Conservation (phyloP, 2,113 vertebrate genomes). For the Tragelaphus imberbis region DNA sequence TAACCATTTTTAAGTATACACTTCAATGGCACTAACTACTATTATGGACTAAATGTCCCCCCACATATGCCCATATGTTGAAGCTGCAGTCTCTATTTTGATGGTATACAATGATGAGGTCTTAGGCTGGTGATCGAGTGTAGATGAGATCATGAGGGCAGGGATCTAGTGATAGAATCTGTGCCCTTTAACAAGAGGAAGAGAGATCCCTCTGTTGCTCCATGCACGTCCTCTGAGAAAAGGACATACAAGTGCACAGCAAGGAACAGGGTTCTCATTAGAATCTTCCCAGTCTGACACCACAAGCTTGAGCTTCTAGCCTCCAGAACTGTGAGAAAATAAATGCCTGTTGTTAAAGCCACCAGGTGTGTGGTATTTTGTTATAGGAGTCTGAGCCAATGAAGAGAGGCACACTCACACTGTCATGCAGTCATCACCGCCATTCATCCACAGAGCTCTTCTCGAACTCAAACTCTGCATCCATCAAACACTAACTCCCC, state of each 20-base stretch:
- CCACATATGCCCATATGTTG: neutral
- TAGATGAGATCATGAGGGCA: too few species aligned
- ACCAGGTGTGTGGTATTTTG: rapidly evolving
- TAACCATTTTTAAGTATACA: neutral
- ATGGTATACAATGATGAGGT: neutral
- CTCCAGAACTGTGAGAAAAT: neutral
- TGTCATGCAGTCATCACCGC: rapidly evolving
- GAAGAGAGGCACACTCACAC: rapidly evolving
- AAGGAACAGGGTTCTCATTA: neutral
- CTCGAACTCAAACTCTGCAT: neutral
- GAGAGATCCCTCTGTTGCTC: too few species aligned
- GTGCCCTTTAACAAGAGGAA: neutral
- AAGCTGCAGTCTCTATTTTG: neutral
- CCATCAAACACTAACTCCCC: too few species aligned
- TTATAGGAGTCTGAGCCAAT: neutral
- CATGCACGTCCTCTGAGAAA: neutral
- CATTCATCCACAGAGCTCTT: too few species aligned
- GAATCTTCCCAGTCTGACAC: neutral
- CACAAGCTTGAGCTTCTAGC: neutral
- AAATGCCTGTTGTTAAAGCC: neutral
- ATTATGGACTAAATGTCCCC: neutral
- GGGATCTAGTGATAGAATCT: neutral
- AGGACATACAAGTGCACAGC: neutral
- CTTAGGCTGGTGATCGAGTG: neutral
- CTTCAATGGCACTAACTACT: neutral